Percentiles rank a stretch among this genome's conserved stretches.
These are phyloP conservation scores for Oenanthe melanoleuca DNA, from an alignment of 2,113 vertebrate genomes.

Conservation along the genomic window DNA sequence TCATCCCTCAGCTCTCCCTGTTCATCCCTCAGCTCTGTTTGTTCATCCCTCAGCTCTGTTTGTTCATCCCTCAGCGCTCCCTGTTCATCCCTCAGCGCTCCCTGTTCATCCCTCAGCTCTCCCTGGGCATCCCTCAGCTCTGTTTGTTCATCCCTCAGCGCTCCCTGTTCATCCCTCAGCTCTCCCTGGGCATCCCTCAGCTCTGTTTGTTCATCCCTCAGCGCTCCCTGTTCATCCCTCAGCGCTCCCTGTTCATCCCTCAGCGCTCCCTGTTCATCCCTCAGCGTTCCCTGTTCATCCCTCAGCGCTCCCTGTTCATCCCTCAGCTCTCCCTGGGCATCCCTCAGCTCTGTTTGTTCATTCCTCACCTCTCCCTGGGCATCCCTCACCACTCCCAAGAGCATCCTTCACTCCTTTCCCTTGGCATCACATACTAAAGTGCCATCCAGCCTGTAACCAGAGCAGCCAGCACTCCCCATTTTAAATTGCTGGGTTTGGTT, in stretches of 20 bases:
- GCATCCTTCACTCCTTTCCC: not conserved
- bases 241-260: not conserved
- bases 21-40: no score
- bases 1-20: not conserved
- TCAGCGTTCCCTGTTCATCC: not conserved
- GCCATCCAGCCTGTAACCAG: not conserved
- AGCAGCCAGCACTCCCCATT: not conserved
- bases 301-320: not conserved
- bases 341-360: not conserved
- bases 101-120: no score
- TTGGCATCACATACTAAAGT: not conserved
- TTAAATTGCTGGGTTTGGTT: not conserved
- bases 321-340: no score
- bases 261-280: no score
- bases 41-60: not conserved
- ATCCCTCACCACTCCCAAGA: not conserved
- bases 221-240: no score
- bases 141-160: no score
- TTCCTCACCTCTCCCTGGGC: not conserved
- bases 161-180: no score
- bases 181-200: not conserved
- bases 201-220: no score
- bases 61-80: accelerated
- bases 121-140: not conserved
- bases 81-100: not conserved